A percentile compares a stretch with the other conserved stretches of the same genome.
phyloP scores from a whole-genome alignment of 2,797 vertebrate genomes.

The Rhinichthys osculus region DNA sequence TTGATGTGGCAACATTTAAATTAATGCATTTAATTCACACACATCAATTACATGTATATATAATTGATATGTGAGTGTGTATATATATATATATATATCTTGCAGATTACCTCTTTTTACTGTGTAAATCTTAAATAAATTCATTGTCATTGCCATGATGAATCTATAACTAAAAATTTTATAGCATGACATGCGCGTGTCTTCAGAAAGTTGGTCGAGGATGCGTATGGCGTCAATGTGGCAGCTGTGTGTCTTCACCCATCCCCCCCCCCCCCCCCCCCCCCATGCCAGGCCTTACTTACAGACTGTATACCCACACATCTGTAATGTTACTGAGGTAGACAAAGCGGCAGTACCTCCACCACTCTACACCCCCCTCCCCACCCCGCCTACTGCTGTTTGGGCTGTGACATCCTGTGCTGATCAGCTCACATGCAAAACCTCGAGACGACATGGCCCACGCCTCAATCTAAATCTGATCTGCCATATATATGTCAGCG shows the following conservation, averaged over 20 bases:
- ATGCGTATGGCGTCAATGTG: constrained; percentile 42
- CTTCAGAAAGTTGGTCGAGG: constrained; percentile 47
- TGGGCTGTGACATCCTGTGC: constrained; percentile 59
- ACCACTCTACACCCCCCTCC: constrained; percentile 12
- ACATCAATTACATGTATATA: no score
- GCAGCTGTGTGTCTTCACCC: constrained; percentile 47
- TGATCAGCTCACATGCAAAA: constrained; percentile 42
- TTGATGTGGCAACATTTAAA: neutral
- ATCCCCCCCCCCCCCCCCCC: neutral
- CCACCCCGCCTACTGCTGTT: constrained; percentile 24
- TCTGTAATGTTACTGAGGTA: constrained; percentile 45
- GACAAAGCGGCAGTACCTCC: constrained; percentile 49
- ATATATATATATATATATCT: no score
- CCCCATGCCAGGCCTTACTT: constrained; percentile 27
- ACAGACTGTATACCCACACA: constrained; percentile 51
- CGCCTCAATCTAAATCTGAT: constrained; percentile 31
- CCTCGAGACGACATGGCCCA: constrained; percentile 36
- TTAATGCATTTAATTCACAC: neutral
- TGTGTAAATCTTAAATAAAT: neutral
- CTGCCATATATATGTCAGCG: constrained; percentile 20
- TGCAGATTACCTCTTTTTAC: neutral
- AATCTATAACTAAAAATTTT: neutral
- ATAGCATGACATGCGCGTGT: neutral
- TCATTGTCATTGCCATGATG: neutral
- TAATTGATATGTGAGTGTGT: no score